A percentile compares a stretch with the other conserved stretches of the same genome.
These are phyloP conservation scores for Mesocentrotus franciscanus DNA, from an alignment of 53 echinoderm and acorn worm genomes.

Conservation along the genomic window DNA sequence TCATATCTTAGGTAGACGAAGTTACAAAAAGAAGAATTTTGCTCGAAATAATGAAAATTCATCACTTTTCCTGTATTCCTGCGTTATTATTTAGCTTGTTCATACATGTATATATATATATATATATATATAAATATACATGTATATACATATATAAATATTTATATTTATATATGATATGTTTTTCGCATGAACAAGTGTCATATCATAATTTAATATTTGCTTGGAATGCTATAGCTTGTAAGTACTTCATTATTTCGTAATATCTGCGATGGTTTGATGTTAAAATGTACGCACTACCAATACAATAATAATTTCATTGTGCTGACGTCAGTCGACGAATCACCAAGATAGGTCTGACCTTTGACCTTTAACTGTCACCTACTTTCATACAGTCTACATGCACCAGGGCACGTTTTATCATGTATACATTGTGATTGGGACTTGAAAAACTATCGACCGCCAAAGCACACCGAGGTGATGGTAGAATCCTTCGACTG, in stretches of 20 bases:
- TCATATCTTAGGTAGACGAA: conserved; percentile 1
- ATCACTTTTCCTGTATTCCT: too few relatives aligned
- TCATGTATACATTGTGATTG: background rate
- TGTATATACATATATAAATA: too few relatives aligned
- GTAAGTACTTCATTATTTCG: background rate
- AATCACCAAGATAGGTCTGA: background rate
- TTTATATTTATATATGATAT: too few relatives aligned
- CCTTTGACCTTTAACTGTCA: conserved; percentile 37
- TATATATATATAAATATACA: too few relatives aligned
- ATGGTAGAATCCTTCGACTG: background rate
- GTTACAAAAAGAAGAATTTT: background rate
- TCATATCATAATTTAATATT: too few relatives aligned
- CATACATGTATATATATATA: too few relatives aligned
- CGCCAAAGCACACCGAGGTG: background rate
- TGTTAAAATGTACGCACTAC: background rate
- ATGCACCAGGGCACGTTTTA: too few relatives aligned
- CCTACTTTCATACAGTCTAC: background rate
- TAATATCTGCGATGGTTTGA: background rate
- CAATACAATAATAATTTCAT: background rate
- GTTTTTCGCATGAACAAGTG: too few relatives aligned
- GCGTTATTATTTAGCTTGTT: too few relatives aligned
- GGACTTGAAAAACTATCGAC: conserved; percentile 7
- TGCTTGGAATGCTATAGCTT: too few relatives aligned
- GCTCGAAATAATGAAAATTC: too few relatives aligned
- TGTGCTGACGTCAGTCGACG: conserved; percentile 43